Percentiles rank a stretch among this genome's conserved stretches.
Evolutionary conservation across 2,888 invertebrate species (phyloP).

Genomic region (Thecophora atra): DNA sequence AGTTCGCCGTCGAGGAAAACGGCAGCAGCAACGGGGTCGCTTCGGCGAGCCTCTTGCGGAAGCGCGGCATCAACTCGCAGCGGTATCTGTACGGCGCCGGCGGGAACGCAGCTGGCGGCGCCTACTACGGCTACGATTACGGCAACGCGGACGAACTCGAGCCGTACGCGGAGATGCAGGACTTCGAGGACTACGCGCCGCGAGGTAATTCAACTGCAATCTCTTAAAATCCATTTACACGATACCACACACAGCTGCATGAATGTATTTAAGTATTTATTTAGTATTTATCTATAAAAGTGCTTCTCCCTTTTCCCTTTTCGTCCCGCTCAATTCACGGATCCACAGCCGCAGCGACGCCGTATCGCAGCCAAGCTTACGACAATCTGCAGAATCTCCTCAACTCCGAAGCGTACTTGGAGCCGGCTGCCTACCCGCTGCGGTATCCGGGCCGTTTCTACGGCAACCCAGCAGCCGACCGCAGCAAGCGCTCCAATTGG

Average conservation of each 20-base stretch:
- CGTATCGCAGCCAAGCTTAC: constrained; percentile 61
- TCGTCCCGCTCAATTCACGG: constrained; percentile 1
- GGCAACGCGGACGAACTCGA: constrained; percentile 57
- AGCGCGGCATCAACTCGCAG: constrained; percentile 61
- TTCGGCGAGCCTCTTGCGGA: constrained; percentile 56
- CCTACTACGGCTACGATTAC: constrained; percentile 30
- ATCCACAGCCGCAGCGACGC: constrained; percentile 42
- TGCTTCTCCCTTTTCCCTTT: constrained; percentile 1
- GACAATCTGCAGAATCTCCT: constrained; percentile 64
- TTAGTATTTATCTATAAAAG: not conserved
- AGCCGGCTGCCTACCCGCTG: constrained; percentile 60
- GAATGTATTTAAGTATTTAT: not conserved
- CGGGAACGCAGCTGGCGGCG: constrained; percentile 15
- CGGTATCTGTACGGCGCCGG: constrained; percentile 46
- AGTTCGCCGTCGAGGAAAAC: constrained; percentile 38
- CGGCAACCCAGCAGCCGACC: constrained; percentile 55
- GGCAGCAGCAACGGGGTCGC: constrained; percentile 48
- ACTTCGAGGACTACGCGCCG: constrained; percentile 61
- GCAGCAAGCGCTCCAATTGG: constrained; percentile 62
- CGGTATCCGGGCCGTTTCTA: constrained; percentile 61
- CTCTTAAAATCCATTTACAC: not conserved
- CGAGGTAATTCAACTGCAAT: constrained; percentile 49
- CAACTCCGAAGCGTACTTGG: constrained; percentile 62
- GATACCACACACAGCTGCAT: not conserved
- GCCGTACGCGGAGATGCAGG: constrained; percentile 59